Base-by-base conservation (phyloP, 2,888 invertebrate genomes). In the Dysmachus trigonus region DNA sequence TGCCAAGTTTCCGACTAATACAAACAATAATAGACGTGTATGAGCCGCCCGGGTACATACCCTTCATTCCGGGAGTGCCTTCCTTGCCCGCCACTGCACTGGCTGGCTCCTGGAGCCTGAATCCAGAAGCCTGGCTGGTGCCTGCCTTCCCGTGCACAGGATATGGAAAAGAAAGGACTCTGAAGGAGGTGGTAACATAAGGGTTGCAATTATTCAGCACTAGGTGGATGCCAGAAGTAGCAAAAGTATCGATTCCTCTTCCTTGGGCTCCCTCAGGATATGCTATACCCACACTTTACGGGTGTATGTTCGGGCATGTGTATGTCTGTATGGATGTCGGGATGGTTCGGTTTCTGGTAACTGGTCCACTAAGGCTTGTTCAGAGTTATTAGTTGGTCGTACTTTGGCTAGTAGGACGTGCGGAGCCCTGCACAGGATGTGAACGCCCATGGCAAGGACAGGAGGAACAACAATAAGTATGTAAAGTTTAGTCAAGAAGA, bases 1-100 rank as follows among this genome's bases (percentile, higher is more conserved):
- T 90, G 89, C 90, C 90, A 90, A 90, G 90, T 90, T 90, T 90
- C 89, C 89, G 85, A 90, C 90, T 90, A 91, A 91, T 89, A 90
- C 90, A 90, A 90, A 90, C 90, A 91, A 89, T 89, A 89, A 89
- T 89, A 89, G 89, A 89, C 87, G 88, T 87, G 62, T 73, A 85
- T 73, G 83, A 73, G 77, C 53, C 31, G 89, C 86, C 86, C 38
- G 71, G 31, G 73, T 83, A 83, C 41, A 83, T 41, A 83, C 72
- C 72, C 41, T 83, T 41, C 47, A 83, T 30, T 41, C 72, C 41
- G 33, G 74, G 47, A 71, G 47, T 62, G 41, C 41, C 41, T 86
- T 86, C 31, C 81, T 82, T 88, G 7, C 27, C 22, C 76, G 71
- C 10, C 72, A 41, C 31, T 53, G 31, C 82, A 30, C 15, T 62